Conservation (phyloP, 2,888 invertebrate species). For the Pantelozetes paolii region DNA sequence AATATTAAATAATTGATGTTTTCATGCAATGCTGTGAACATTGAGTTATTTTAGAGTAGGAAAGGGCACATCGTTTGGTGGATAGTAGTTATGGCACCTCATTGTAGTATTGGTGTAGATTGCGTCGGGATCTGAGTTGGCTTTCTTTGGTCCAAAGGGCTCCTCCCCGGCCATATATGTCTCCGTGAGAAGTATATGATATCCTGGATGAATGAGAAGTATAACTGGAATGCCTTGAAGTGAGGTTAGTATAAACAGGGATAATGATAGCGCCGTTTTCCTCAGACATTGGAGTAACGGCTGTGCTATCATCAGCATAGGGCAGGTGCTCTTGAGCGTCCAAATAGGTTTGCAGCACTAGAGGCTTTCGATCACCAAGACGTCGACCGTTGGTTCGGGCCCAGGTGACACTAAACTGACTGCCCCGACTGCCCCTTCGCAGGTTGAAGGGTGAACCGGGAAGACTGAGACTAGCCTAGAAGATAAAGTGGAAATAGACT, state of each 20-base stretch:
- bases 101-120: slow-evolving; percentile 47
- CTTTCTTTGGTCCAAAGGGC: slow-evolving; percentile 74
- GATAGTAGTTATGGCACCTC: slow-evolving; percentile 42
- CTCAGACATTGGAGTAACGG: slow-evolving; percentile 96
- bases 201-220: slow-evolving; percentile 89
- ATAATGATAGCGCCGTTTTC: slow-evolving; percentile 93
- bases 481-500: slow-evolving; percentile 40
- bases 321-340: slow-evolving; percentile 78
- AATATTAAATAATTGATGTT: not conserved
- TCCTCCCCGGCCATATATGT: slow-evolving; percentile 67
- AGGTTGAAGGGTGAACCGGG: slow-evolving; percentile 94
- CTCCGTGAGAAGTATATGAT: slow-evolving; percentile 90
- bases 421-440: slow-evolving; percentile 81
- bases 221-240: slow-evolving; percentile 85
- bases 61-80: not conserved
- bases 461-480: slow-evolving; percentile 88
- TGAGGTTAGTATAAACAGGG: slow-evolving; percentile 80
- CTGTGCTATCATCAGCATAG: slow-evolving; percentile 94
- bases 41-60: not conserved
- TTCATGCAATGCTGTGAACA: not conserved
- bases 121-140: slow-evolving; percentile 61
- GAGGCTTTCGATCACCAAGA: slow-evolving; percentile 78
- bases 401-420: slow-evolving; percentile 65
- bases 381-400: slow-evolving; percentile 67
- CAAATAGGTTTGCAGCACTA: slow-evolving; percentile 80